Evolutionary conservation across 2,797 vertebrate genomes (phyloP).

Genomic region (Nannoperca australis): DNA sequence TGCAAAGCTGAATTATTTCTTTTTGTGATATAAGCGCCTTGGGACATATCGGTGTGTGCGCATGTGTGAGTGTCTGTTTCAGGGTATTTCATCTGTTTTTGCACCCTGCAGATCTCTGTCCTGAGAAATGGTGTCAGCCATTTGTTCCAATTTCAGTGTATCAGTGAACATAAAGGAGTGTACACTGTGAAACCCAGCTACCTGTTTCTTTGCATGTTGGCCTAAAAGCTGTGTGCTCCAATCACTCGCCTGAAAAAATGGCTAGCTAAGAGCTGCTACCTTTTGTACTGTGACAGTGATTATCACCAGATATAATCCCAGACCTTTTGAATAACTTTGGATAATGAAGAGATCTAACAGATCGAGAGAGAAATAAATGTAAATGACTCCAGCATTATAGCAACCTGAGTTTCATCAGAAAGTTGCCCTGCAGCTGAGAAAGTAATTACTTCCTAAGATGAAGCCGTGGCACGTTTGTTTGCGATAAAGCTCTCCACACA

Average conservation of each 20-base stretch:
- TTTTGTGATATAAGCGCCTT: conserved; percentile 69
- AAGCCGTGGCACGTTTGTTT: conserved; percentile 38
- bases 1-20: conserved; percentile 76
- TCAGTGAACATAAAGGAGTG: conserved; percentile 41
- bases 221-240: conserved; percentile 12
- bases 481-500: conserved; percentile 22
- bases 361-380: conserved; percentile 33
- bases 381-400: conserved; percentile 22
- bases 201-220: conserved; percentile 20
- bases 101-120: conserved; percentile 21
- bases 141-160: conserved; percentile 56
- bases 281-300: conserved; percentile 24
- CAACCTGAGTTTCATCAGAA: conserved; percentile 31
- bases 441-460: conserved; percentile 59
- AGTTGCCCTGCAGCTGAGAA: conserved; percentile 51
- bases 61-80: conserved; percentile 14
- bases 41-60: conserved; percentile 43
- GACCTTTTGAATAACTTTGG: conserved; percentile 37
- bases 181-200: conserved; percentile 18
- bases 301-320: conserved; percentile 25
- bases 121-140: conserved; percentile 49
- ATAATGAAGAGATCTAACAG: conserved; percentile 35
- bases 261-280: conserved; percentile 10
- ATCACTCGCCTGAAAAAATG: conserved; percentile 29
- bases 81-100: conserved; percentile 16